Percentiles rank a stretch among this genome's conserved stretches.
Evolutionary conservation across 92 coral and sea anemone species (phyloP).

Genomic region (Zoanthus solanderi): DNA sequence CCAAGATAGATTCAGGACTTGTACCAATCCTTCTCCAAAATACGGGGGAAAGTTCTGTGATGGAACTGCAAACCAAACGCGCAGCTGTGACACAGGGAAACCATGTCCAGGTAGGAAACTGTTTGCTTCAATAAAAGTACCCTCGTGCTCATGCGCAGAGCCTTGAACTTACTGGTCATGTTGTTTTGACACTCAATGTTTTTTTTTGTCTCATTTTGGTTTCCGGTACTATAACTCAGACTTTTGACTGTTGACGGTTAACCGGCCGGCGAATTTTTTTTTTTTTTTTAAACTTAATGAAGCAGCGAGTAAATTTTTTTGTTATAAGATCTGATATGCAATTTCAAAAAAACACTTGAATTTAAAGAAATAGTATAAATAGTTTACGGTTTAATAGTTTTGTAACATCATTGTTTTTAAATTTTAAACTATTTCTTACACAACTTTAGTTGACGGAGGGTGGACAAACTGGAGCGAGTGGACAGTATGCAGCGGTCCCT

Average conservation of each 20-base stretch:
- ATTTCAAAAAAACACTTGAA: too few species aligned
- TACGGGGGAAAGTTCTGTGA: background rate
- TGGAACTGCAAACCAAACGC: background rate
- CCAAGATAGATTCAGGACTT: constrained; percentile 1
- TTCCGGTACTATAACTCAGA: too few species aligned
- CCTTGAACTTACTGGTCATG: too few species aligned
- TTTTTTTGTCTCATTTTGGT: too few species aligned
- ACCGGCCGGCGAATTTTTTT: too few species aligned
- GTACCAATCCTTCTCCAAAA: background rate
- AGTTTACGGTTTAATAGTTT: background rate
- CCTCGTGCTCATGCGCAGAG: too few species aligned
- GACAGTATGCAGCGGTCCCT: background rate
- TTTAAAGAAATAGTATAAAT: background rate
- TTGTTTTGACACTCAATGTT: background rate
- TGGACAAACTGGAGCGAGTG: constrained; percentile 4
- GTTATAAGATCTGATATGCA: too few species aligned
- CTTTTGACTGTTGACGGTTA: too few species aligned
- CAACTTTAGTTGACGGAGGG: constrained; percentile 1
- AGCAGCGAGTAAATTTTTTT: too few species aligned
- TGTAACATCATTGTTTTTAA: background rate
- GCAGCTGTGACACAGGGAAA: constrained; percentile 2
- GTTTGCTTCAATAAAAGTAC: background rate
- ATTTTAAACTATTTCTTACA: background rate
- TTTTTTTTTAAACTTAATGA: too few species aligned
- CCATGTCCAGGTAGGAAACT: background rate